These are phyloP conservation scores for Drosophila pectinifera DNA, from an alignment of 1,140 invertebrate species.

Conservation along the genomic window DNA sequence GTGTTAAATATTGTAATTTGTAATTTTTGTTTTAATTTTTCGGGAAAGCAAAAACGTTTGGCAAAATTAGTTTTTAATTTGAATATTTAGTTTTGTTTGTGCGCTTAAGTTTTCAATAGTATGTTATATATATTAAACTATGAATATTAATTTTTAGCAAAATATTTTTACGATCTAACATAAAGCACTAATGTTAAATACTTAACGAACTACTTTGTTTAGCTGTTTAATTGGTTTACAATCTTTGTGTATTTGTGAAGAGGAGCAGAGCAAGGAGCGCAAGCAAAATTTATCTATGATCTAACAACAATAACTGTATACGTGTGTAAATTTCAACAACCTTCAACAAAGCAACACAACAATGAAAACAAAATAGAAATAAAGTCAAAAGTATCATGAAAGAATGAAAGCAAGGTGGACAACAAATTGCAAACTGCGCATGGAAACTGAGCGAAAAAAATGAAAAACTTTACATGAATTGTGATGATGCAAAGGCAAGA, in stretches of 20 bases:
- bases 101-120: conserved; percentile 80
- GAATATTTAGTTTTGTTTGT: conserved; percentile 80
- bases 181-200: conserved; percentile 72
- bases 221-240: conserved; percentile 75
- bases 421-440: conserved; percentile 64
- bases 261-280: conserved; percentile 41
- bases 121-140: conserved; percentile 72
- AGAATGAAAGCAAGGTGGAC: conserved; percentile 37
- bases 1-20: conserved; percentile 83
- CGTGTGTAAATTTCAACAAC: conserved; percentile 67
- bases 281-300: conserved; percentile 57
- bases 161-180: conserved; percentile 74
- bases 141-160: conserved; percentile 81
- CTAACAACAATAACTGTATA: conserved; percentile 67
- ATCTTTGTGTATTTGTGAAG: conserved; percentile 67
- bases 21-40: conserved; percentile 77
- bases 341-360: conserved; percentile 38
- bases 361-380: conserved; percentile 43
- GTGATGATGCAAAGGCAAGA: conserved; percentile 84
- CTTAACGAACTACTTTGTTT: conserved; percentile 73
- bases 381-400: conserved; percentile 37
- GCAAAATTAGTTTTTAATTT: conserved; percentile 83
- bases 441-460: conserved; percentile 72
- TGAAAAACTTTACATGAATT: conserved; percentile 81
- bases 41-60: conserved; percentile 84